These are phyloP conservation scores for Ciconia maguari DNA, from an alignment of 2,113 vertebrate genomes.

Conservation along the genomic window DNA sequence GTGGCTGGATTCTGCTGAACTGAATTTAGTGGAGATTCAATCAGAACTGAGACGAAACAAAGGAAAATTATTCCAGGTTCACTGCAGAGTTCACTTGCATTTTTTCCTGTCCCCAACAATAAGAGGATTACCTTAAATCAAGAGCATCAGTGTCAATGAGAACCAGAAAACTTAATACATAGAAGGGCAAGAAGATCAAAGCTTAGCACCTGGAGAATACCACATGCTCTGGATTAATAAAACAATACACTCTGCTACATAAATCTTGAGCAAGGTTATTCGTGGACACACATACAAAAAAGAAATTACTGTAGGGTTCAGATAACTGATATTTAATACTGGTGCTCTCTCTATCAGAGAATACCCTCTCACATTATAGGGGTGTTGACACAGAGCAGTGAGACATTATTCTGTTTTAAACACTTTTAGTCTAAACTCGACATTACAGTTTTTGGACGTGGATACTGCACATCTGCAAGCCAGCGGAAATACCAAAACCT, in stretches of 20 bases:
- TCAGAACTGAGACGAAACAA: conserved; percentile 52
- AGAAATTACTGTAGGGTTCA: conserved; percentile 72
- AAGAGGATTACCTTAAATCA: conserved; percentile 74
- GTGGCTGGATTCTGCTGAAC: conserved; percentile 62
- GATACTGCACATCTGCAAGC: conserved; percentile 87
- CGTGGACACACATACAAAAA: conserved; percentile 51
- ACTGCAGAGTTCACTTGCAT: conserved; percentile 54
- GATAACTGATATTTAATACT: conserved; percentile 72
- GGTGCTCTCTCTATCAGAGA: conserved; percentile 53
- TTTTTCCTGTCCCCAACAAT: conserved; percentile 34
- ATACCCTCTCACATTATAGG: conserved; percentile 24
- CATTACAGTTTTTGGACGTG: conserved; percentile 81
- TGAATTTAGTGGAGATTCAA: conserved; percentile 58
- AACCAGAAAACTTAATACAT: conserved; percentile 69
- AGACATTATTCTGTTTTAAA: conserved; percentile 83
- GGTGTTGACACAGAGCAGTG: conserved; percentile 80
- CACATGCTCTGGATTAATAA: conserved; percentile 77
- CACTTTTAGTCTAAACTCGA: conserved; percentile 78
- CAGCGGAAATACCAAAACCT: conserved; percentile 92
- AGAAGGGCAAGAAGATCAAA: conserved; percentile 75
- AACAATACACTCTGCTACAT: conserved; percentile 72
- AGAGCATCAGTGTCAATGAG: conserved; percentile 72
- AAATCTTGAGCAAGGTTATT: conserved; percentile 73
- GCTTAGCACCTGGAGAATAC: conserved; percentile 77
- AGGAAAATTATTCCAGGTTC: conserved; percentile 49